Percentiles rank a stretch among this genome's conserved stretches.
Conservation (phyloP, 2,888 invertebrate species). For the Gerris lacustris region DNA sequence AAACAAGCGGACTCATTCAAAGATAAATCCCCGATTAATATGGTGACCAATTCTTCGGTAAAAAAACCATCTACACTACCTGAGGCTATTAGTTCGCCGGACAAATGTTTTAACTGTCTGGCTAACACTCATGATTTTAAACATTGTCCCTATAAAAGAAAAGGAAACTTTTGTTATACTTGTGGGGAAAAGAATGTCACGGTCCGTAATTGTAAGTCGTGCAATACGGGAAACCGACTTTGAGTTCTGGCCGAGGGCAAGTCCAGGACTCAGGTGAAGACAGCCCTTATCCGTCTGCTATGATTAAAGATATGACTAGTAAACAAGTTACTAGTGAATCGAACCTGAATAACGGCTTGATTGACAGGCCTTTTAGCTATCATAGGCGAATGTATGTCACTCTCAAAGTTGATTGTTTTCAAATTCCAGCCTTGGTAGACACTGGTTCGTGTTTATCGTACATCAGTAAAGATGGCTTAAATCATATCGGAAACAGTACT, state of each 20-base stretch:
- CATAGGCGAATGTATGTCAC: not conserved
- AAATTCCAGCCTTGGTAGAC: not conserved
- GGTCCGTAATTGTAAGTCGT: too few species aligned
- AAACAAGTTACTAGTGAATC: not conserved
- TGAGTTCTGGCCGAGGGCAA: conserved; percentile 6
- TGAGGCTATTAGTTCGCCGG: too few species aligned
- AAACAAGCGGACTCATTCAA: not conserved
- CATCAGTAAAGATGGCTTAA: too few species aligned
- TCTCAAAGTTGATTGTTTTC: not conserved
- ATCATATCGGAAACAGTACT: too few species aligned
- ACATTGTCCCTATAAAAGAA: not conserved
- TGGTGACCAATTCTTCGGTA: not conserved
- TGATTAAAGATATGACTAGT: not conserved
- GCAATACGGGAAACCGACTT: not conserved
- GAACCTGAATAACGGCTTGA: not conserved
- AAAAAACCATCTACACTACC: not conserved
- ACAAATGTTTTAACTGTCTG: not conserved
- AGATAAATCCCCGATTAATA: not conserved
- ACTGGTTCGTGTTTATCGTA: too few species aligned
- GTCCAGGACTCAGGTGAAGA: conserved; percentile 40
- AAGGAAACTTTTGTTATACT: not conserved
- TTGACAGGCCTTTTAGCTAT: too few species aligned
- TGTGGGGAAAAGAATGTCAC: too few species aligned
- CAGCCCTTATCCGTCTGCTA: conserved; percentile 52
- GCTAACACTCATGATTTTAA: not conserved